Percentiles rank a stretch among this genome's conserved stretches.
phyloP scores from a whole-genome alignment of 2,113 vertebrate species.

The Cottus gobio region DNA sequence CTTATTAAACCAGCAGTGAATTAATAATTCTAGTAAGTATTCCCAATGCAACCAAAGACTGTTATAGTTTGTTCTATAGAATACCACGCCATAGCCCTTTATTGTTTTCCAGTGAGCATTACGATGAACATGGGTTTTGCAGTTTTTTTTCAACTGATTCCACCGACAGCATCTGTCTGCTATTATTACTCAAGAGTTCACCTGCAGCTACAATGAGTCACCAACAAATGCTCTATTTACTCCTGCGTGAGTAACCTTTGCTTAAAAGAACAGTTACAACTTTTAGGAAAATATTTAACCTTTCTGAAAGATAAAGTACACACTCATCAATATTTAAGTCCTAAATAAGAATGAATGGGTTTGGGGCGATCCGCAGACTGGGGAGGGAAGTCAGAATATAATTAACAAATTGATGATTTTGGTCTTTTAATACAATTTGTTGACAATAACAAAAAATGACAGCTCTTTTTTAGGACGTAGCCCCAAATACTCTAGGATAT shows the following conservation, averaged over 20 bases:
- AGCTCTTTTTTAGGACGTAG: not conserved
- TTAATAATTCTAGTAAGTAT: not conserved
- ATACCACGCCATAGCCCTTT: not conserved
- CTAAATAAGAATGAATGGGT: not conserved
- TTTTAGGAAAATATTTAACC: not conserved
- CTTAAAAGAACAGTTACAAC: not conserved
- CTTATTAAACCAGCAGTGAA: not conserved
- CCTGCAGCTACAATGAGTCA: not conserved
- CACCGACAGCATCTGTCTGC: not conserved
- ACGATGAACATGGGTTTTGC: not conserved
- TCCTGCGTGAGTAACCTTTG: not conserved
- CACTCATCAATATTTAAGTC: not conserved
- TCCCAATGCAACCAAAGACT: not conserved
- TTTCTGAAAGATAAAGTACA: not conserved
- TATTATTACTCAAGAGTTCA: not conserved
- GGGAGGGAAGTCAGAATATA: not conserved
- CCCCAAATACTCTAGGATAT: slow-evolving; percentile 1
- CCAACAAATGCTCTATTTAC: not conserved
- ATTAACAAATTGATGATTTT: not conserved
- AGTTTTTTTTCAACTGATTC: not conserved
- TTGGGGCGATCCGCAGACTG: not conserved
- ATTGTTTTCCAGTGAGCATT: not conserved
- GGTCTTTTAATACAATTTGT: not conserved
- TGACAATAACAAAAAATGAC: not conserved
- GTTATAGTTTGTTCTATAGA: not conserved